These are phyloP conservation scores for Hylia prasina DNA, from an alignment of 2,113 vertebrate species.

Conservation along the genomic window DNA sequence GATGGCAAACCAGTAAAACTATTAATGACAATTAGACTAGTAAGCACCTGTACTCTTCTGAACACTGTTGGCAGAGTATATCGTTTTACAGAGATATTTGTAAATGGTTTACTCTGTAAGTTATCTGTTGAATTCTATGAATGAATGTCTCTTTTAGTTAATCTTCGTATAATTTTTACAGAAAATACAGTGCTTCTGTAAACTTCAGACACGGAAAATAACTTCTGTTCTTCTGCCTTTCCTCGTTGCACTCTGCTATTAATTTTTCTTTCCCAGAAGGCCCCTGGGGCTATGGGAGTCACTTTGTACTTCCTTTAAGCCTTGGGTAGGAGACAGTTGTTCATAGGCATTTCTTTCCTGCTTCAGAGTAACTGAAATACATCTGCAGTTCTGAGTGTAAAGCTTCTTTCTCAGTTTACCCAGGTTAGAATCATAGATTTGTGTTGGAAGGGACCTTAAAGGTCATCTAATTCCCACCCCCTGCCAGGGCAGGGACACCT, in stretches of 20 bases:
- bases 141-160: not conserved
- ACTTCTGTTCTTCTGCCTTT: not conserved
- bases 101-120: not conserved
- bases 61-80: not conserved
- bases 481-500: not conserved
- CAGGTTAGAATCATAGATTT: not conserved
- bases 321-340: not conserved
- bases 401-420: not conserved
- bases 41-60: not conserved
- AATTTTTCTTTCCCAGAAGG: not conserved
- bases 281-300: not conserved
- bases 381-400: not conserved
- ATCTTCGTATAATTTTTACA: not conserved
- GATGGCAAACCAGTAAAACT: not conserved
- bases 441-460: not conserved
- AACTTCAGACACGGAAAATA: not conserved
- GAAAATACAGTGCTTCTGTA: not conserved
- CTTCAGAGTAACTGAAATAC: not conserved
- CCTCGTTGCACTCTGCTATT: not conserved
- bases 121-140: not conserved
- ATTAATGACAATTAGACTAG: not conserved
- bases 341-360: not conserved
- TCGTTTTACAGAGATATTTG: not conserved
- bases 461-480: not conserved
- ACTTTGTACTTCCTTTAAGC: not conserved